Evolutionary conservation across 1,140 invertebrate species (phyloP).

Genomic region (Alviniconcha marisindica): DNA sequence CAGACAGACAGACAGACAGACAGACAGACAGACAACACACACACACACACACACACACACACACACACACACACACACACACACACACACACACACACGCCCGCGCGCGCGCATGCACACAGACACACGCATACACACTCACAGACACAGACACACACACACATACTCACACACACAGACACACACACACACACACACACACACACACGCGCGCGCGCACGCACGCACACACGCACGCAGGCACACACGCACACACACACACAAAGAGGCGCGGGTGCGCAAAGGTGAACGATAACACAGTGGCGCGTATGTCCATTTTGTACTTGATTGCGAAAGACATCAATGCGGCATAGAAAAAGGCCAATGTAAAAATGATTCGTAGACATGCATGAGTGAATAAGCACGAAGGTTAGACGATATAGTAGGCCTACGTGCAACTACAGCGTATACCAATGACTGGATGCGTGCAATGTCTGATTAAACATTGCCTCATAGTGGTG

Average conservation of each 20-base stretch:
- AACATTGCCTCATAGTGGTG: too few species aligned
- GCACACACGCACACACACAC: too few species aligned
- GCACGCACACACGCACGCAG: not conserved
- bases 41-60: conserved; percentile 18
- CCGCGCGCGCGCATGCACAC: not conserved
- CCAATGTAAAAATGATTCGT: too few species aligned
- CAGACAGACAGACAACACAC: not conserved
- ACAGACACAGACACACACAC: not conserved
- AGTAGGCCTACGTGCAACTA: too few species aligned
- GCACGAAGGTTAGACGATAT: too few species aligned
- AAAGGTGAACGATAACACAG: too few species aligned
- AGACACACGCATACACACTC: not conserved
- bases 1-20: not conserved
- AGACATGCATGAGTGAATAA: too few species aligned
- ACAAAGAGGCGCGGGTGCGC: too few species aligned
- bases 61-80: conserved; percentile 13
- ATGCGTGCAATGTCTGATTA: too few species aligned
- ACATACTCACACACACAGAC: conserved; percentile 4
- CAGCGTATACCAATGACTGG: too few species aligned
- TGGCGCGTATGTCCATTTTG: not conserved
- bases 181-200: conserved; percentile 32
- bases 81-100: conserved; percentile 10
- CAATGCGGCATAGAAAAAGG: too few species aligned
- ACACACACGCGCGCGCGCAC: conserved; percentile 14
- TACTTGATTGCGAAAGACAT: too few species aligned